Percentiles rank a stretch among this genome's conserved stretches.
phyloP scores from a whole-genome alignment of 1,140 invertebrate genomes.

The Thaumetopoea pityocampa region DNA sequence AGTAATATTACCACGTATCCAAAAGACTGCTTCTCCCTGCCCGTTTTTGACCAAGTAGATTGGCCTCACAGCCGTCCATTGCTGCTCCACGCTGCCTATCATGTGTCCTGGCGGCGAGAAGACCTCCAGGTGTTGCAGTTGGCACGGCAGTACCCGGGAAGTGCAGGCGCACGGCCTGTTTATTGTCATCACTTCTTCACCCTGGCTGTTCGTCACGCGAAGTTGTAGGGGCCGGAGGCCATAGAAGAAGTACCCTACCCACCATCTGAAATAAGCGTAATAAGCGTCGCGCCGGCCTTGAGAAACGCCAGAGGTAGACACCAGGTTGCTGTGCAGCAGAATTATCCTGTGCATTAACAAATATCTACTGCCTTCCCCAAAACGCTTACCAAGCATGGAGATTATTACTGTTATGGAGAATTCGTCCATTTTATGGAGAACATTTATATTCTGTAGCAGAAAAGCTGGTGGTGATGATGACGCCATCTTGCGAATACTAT shows the following conservation, averaged over 20 bases:
- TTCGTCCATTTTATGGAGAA: no score
- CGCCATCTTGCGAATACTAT: no score
- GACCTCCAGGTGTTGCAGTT: constrained; percentile 48
- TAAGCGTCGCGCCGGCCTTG: neutral
- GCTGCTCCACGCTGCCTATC: constrained; percentile 83
- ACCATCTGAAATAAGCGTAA: constrained; percentile 36
- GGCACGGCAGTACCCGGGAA: constrained; percentile 46
- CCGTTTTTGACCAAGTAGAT: constrained; percentile 81
- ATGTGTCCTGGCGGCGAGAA: constrained; percentile 67
- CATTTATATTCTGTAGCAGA: no score
- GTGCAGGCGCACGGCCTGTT: constrained; percentile 50
- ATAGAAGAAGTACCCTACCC: constrained; percentile 59
- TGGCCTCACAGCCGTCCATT: constrained; percentile 82
- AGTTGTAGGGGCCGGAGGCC: constrained; percentile 51
- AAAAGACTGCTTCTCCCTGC: constrained; percentile 80
- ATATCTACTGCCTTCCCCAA: no score
- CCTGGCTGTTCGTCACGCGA: constrained; percentile 33
- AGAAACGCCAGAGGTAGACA: neutral
- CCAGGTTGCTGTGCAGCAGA: no score
- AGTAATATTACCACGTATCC: constrained; percentile 78
- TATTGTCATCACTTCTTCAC: constrained; percentile 48
- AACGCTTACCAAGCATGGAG: no score
- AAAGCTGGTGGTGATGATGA: no score
- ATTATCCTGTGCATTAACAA: no score
- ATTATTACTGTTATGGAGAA: no score